phyloP scores from a whole-genome alignment of 2,888 invertebrate genomes.

The Hypselothyrea guttata region DNA sequence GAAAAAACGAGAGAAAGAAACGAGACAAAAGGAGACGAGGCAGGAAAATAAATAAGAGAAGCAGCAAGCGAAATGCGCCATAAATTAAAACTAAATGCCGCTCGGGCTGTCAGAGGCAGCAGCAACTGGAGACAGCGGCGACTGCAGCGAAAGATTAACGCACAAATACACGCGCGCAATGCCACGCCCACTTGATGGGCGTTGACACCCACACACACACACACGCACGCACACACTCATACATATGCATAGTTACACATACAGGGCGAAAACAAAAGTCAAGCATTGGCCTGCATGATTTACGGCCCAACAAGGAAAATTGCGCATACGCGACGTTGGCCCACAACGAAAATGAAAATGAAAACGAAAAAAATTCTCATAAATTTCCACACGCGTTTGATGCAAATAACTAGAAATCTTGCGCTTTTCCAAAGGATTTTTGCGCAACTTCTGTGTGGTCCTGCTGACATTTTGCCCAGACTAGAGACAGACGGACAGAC shows the following conservation, averaged over 20 bases:
- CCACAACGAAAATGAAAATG: constrained; percentile 22
- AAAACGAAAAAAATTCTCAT: constrained; percentile 39
- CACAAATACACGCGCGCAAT: constrained; percentile 22
- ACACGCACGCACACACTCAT: constrained; percentile 15
- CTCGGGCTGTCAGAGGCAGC: constrained; percentile 66
- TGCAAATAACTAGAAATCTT: constrained; percentile 48
- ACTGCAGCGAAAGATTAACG: constrained; percentile 72
- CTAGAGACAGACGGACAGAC: neutral
- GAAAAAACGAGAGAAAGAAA: constrained; percentile 2
- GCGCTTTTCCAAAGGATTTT: neutral
- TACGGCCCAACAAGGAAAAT: constrained; percentile 69
- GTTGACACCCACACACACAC: constrained; percentile 41
- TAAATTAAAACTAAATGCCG: constrained; percentile 78
- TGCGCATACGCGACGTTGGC: constrained; percentile 69
- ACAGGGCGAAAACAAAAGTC: constrained; percentile 64
- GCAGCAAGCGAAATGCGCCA: constrained; percentile 64
- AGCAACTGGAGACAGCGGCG: constrained; percentile 56
- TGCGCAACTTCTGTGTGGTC: too few species aligned
- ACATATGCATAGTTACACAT: constrained; percentile 27
- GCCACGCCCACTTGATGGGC: constrained; percentile 51
- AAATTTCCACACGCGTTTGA: constrained; percentile 42
- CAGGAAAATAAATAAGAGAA: constrained; percentile 19
- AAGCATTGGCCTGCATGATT: constrained; percentile 71
- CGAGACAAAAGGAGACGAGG: constrained; percentile 4
- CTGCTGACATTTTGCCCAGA: neutral